A percentile compares a stretch with the other conserved stretches of the same genome.
Evolutionary conservation across 2,888 invertebrate species (phyloP).

Genomic region (Amorpha juglandis): DNA sequence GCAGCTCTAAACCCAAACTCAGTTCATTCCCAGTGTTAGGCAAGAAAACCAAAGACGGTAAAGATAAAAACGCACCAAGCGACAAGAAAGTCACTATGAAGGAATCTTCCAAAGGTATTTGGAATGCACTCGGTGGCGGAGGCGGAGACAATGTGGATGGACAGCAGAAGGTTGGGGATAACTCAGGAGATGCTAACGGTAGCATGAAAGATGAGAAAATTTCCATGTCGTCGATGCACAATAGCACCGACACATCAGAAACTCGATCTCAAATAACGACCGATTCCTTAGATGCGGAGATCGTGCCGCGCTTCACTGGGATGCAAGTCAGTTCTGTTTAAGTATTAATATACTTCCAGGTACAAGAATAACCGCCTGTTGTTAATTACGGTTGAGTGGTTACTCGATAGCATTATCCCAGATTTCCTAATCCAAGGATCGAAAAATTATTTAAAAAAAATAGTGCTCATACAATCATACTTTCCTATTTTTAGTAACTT

Average conservation of each 20-base stretch:
- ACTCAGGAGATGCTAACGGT: conserved; percentile 65
- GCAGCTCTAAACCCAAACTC: conserved; percentile 86
- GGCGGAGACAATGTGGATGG: conserved; percentile 79
- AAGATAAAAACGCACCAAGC: conserved; percentile 69
- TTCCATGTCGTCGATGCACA: conserved; percentile 69
- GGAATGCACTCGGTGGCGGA: conserved; percentile 75
- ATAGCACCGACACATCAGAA: conserved; percentile 75
- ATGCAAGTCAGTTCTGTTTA: conserved; percentile 86
- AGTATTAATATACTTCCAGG: neutral
- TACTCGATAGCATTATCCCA: no score
- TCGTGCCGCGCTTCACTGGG: conserved; percentile 78
- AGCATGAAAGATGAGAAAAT: conserved; percentile 80
- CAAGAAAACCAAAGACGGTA: conserved; percentile 85
- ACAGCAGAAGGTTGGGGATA: conserved; percentile 76
- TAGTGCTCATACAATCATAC: no score
- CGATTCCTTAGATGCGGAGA: conserved; percentile 79
- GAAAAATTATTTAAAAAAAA: no score
- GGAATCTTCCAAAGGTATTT: conserved; percentile 76
- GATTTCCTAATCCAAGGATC: no score
- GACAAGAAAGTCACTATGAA: conserved; percentile 78
- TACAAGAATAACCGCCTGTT: neutral
- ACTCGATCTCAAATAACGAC: conserved; percentile 78
- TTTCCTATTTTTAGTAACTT: no score
- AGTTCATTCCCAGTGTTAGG: conserved; percentile 86
- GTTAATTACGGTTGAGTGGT: neutral